Evolutionary conservation across 2,888 invertebrate species (phyloP).

Genomic region (Oscheius sp.): DNA sequence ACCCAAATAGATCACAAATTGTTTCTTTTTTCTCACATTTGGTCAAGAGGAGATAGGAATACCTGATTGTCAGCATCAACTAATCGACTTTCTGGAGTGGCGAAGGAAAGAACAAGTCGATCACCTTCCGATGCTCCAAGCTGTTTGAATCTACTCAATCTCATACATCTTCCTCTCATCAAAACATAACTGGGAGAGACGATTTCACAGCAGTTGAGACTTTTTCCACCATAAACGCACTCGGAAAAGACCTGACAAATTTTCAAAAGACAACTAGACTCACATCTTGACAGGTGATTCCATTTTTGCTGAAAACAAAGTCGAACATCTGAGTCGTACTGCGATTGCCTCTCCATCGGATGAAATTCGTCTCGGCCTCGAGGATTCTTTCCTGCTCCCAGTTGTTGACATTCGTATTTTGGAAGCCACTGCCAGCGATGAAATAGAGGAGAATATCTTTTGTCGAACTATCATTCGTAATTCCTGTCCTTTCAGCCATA

Average conservation of each 20-base stretch:
- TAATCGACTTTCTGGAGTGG: conserved; percentile 9
- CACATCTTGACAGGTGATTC: conserved; percentile 26
- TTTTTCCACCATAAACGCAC: conserved; percentile 1
- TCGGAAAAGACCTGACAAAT: conserved; percentile 1
- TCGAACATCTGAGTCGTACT: conserved; percentile 11
- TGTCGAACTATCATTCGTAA: neutral
- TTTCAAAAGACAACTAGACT: neutral
- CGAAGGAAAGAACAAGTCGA: conserved; percentile 1
- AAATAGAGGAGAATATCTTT: conserved; percentile 21
- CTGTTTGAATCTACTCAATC: conserved; percentile 13
- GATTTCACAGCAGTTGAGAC: conserved; percentile 23
- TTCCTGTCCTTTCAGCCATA: conserved; percentile 1
- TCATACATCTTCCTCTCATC: conserved; percentile 24
- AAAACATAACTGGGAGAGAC: conserved; percentile 27
- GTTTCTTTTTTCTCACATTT: neutral
- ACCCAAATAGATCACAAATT: conserved; percentile 27
- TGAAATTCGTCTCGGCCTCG: neutral
- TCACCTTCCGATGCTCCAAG: conserved; percentile 10
- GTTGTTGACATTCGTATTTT: conserved; percentile 15
- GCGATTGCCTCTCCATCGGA: conserved; percentile 15
- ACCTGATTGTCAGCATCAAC: neutral
- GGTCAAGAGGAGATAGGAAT: neutral
- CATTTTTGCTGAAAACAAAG: conserved; percentile 23
- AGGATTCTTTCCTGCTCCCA: conserved; percentile 3
- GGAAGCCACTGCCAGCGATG: conserved; percentile 27